These are phyloP conservation scores for Platycheirus albimanus DNA, from an alignment of 2,888 invertebrate genomes.

Conservation along the genomic window DNA sequence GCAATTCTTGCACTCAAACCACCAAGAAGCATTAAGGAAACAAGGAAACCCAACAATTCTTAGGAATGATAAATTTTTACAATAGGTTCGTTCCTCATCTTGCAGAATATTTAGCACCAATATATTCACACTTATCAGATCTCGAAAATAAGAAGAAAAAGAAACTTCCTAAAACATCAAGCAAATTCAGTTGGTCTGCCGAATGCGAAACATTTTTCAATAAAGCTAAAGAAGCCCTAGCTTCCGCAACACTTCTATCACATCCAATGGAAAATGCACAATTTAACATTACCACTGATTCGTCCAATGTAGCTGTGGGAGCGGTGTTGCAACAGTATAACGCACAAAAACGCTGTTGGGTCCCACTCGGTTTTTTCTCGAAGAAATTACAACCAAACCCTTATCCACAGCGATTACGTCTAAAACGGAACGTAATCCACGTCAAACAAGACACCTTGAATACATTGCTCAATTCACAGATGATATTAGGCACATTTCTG, in stretches of 20 bases:
- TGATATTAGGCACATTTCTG: no score
- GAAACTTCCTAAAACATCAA: no score
- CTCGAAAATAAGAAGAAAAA: neutral
- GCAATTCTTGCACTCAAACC: neutral
- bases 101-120: neutral
- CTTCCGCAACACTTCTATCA: neutral
- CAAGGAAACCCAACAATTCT: neutral
- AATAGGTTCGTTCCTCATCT: neutral
- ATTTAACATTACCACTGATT: neutral
- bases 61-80: slow-evolving; percentile 1
- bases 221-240: neutral
- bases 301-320: slow-evolving; percentile 9
- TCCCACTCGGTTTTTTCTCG: neutral
- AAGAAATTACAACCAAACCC: neutral
- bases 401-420: neutral
- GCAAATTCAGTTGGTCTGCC: neutral
- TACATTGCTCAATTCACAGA: neutral
- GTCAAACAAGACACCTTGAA: neutral
- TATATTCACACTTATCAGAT: neutral
- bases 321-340: neutral
- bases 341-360: neutral
- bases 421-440: neutral
- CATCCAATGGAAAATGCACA: neutral
- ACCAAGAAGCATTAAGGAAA: neutral
- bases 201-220: slow-evolving; percentile 1